These are phyloP conservation scores for Mormoops blainvillei DNA, from an alignment of 2,113 vertebrate species.

Conservation along the genomic window DNA sequence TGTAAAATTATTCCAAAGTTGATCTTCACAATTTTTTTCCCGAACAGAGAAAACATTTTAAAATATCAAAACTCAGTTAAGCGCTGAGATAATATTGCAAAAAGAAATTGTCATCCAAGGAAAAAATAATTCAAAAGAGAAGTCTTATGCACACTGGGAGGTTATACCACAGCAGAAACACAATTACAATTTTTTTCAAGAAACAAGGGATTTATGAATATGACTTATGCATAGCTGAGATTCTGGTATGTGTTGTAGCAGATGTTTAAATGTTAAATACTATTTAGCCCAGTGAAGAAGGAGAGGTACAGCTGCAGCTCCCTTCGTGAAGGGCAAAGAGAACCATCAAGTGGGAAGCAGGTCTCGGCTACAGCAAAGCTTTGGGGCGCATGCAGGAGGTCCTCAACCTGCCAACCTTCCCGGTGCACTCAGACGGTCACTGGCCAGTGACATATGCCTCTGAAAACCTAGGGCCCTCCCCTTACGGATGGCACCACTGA, in stretches of 20 bases:
- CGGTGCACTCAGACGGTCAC: background rate
- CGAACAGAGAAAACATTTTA: background rate
- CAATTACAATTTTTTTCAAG: background rate
- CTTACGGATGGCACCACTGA: background rate
- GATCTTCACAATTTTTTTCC: background rate
- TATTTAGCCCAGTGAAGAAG: background rate
- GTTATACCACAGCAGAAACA: background rate
- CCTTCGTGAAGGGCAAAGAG: background rate
- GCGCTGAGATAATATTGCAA: background rate
- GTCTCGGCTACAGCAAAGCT: background rate
- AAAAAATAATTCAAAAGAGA: conserved; percentile 4
- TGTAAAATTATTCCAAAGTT: background rate
- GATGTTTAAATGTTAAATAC: background rate
- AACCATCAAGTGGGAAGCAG: background rate
- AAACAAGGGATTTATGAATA: background rate
- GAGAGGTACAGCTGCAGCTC: background rate
- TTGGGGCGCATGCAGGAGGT: background rate
- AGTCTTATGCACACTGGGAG: background rate
- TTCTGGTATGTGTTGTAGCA: background rate
- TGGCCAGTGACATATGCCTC: background rate
- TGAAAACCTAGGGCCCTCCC: background rate
- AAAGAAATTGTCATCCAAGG: background rate
- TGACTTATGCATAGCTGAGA: background rate
- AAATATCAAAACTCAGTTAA: background rate
- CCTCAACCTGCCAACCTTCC: background rate